These are phyloP conservation scores for Cylindroiulus punctatus DNA, from an alignment of 2,888 invertebrate species.

Conservation along the genomic window DNA sequence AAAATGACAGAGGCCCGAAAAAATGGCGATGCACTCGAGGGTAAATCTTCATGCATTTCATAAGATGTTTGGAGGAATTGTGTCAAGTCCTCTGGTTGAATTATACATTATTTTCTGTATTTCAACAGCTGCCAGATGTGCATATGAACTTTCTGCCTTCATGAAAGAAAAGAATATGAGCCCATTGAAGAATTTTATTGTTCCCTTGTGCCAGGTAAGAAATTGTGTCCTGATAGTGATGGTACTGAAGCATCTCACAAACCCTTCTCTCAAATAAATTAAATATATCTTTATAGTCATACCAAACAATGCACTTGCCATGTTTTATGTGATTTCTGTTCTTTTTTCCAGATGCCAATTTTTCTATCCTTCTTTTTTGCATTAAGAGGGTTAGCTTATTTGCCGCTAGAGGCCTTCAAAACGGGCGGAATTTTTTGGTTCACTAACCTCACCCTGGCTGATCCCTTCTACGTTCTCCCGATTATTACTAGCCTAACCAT, in stretches of 20 bases:
- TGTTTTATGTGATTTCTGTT: not conserved
- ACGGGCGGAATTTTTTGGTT: constrained; percentile 94
- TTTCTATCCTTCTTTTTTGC: constrained; percentile 93
- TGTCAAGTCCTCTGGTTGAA: not conserved
- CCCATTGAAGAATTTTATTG: constrained; percentile 80
- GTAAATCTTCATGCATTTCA: constrained; percentile 63
- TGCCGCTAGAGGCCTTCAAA: constrained; percentile 89
- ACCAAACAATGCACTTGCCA: no score
- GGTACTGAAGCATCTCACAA: no score
- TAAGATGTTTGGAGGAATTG: not conserved
- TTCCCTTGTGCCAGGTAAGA: constrained; percentile 65
- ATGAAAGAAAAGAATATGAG: constrained; percentile 85
- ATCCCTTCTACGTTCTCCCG: constrained; percentile 89
- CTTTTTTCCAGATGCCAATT: constrained; percentile 74
- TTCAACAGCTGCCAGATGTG: constrained; percentile 74
- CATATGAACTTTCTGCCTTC: constrained; percentile 80
- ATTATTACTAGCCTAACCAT: constrained; percentile 85
- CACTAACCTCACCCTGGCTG: constrained; percentile 86
- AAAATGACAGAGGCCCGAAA: constrained; percentile 88
- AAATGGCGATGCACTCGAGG: constrained; percentile 81
- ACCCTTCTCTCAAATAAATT: no score
- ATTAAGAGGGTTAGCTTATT: constrained; percentile 85
- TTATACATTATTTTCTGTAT: not conserved
- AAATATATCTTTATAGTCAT: no score
- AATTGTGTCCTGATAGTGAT: no score